phyloP scores from a whole-genome alignment of 2,113 vertebrate genomes.

The Muntiacus muntjak region DNA sequence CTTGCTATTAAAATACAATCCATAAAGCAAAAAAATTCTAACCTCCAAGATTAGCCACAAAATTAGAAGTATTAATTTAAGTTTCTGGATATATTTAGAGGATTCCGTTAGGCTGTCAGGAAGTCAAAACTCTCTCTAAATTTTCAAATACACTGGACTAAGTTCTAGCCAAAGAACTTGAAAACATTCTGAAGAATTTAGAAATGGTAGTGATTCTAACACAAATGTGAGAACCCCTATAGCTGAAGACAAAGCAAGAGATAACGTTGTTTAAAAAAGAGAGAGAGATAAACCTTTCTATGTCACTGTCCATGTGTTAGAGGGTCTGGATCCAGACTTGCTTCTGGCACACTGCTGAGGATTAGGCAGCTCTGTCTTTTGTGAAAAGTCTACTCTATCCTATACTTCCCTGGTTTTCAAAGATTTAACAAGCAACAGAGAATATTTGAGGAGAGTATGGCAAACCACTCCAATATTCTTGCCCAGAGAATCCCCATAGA shows the following conservation, averaged over 20 bases:
- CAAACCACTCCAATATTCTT: not conserved
- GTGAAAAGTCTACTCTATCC: not conserved
- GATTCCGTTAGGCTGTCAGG: not conserved
- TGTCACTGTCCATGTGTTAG: not conserved
- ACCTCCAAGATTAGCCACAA: constrained; percentile 26
- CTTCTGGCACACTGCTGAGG: not conserved
- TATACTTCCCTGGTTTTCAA: not conserved
- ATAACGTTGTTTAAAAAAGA: not conserved
- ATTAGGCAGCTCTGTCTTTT: not conserved
- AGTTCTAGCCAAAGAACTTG: not conserved
- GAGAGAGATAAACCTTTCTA: not conserved
- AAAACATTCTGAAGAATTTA: constrained; percentile 15
- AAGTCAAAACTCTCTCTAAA: constrained; percentile 8
- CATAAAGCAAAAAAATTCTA: constrained; percentile 42
- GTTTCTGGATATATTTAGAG: constrained; percentile 18
- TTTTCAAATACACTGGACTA: not conserved
- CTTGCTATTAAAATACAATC: not conserved
- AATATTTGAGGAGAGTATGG: not conserved
- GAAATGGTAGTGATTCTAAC: not conserved
- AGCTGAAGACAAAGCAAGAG: not conserved
- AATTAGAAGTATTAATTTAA: constrained; percentile 15
- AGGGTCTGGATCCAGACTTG: not conserved
- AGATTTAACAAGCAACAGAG: not conserved
- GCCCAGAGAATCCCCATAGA: not conserved
- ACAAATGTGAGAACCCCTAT: not conserved